phyloP scores from a whole-genome alignment of 2,113 vertebrate species.

The Coryphaenoides rupestris region DNA sequence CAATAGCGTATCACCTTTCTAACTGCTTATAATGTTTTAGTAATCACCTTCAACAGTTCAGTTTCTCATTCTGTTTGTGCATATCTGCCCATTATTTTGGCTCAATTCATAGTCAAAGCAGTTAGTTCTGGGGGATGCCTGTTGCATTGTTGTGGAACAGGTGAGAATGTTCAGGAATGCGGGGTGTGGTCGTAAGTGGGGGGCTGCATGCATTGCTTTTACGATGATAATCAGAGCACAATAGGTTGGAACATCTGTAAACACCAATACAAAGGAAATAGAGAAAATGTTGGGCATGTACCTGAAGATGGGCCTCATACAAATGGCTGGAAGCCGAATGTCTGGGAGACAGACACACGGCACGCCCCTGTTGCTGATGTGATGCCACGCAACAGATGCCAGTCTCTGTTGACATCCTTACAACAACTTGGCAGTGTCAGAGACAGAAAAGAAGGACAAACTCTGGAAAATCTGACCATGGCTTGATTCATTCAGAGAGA shows the following conservation, averaged over 20 bases:
- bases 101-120: too few species aligned
- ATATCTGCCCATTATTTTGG: too few species aligned
- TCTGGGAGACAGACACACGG: conserved; percentile 21
- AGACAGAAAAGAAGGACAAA: conserved; percentile 22
- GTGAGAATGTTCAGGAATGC: too few species aligned
- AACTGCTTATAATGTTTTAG: too few species aligned
- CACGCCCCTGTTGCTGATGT: neutral
- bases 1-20: too few species aligned
- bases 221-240: too few species aligned
- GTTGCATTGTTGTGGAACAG: too few species aligned
- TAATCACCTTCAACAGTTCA: too few species aligned
- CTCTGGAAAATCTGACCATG: conserved; percentile 31
- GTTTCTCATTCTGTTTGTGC: too few species aligned
- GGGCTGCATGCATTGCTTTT: too few species aligned
- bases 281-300: conserved; percentile 12
- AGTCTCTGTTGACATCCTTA: conserved; percentile 27
- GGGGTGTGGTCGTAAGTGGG: too few species aligned
- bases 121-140: too few species aligned
- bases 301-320: neutral
- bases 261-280: conserved; percentile 19
- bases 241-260: conserved; percentile 13
- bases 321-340: conserved; percentile 15
- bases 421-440: conserved; percentile 28
- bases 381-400: conserved; percentile 9
- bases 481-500: conserved; percentile 24